Evolutionary conservation across 2,888 invertebrate species (phyloP).

Genomic region (Himalopsyche kuldschensis): DNA sequence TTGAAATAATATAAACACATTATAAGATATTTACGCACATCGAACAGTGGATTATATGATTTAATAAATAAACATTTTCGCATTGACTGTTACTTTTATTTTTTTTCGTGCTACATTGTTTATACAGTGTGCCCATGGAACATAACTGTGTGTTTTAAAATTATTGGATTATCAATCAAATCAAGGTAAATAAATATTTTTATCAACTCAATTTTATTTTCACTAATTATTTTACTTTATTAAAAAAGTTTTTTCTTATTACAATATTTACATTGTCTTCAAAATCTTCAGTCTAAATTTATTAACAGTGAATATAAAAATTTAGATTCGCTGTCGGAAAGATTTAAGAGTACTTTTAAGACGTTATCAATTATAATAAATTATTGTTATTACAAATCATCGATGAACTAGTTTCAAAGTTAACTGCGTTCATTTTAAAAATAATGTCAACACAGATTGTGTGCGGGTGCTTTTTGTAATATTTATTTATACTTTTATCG

Average conservation of each 20-base stretch:
- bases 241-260: too few relatives aligned
- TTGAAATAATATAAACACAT: not conserved
- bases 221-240: too few relatives aligned
- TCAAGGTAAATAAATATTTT: not conserved
- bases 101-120: not conserved
- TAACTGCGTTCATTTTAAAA: not conserved
- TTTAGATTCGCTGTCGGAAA: too few relatives aligned
- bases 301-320: too few relatives aligned
- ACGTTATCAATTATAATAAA: too few relatives aligned
- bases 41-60: not conserved
- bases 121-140: not conserved
- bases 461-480: not conserved
- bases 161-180: not conserved
- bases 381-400: too few relatives aligned
- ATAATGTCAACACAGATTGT: not conserved
- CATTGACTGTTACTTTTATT: not conserved
- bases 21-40: not conserved
- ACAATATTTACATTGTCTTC: too few relatives aligned
- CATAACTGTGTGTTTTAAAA: not conserved
- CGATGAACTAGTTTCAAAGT: not conserved
- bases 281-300: too few relatives aligned
- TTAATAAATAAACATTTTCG: not conserved
- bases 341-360: too few relatives aligned
- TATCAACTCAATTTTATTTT: too few relatives aligned
- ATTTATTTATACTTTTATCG: not conserved